phyloP scores from a whole-genome alignment of 2,888 invertebrate genomes.

The Galerucella pusilla region DNA sequence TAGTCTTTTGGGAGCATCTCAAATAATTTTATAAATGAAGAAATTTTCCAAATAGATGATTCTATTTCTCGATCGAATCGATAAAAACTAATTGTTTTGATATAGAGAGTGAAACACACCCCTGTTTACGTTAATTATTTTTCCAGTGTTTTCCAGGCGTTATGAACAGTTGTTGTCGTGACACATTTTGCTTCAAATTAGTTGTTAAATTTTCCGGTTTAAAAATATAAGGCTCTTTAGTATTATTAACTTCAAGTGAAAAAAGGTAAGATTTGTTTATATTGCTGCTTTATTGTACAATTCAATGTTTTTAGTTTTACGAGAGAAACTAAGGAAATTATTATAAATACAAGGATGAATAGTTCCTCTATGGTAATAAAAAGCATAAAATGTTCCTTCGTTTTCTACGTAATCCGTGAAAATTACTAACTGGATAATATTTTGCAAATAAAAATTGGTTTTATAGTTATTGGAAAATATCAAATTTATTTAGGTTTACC shows the following conservation, averaged over 20 bases:
- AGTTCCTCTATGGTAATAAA: too few species aligned
- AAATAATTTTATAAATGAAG: slow-evolving; percentile 12
- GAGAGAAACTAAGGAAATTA: too few species aligned
- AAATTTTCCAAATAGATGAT: slow-evolving; percentile 10
- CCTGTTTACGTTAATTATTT: slow-evolving; percentile 34
- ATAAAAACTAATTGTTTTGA: slow-evolving; percentile 34
- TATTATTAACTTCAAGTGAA: background rate
- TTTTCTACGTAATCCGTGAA: too few species aligned
- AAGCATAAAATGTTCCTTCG: too few species aligned
- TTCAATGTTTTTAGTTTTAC: too few species aligned
- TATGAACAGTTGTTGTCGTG: slow-evolving; percentile 20
- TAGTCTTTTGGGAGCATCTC: background rate
- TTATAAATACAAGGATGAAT: too few species aligned
- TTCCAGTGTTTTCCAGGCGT: slow-evolving; percentile 16
- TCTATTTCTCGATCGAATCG: slow-evolving; percentile 25
- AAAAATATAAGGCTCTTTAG: background rate
- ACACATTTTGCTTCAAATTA: background rate
- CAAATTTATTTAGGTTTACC: slow-evolving; percentile 62
- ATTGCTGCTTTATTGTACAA: too few species aligned
- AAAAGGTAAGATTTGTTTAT: background rate
- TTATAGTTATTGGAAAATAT: background rate
- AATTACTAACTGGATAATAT: too few species aligned
- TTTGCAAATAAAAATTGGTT: too few species aligned
- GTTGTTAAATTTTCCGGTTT: background rate
- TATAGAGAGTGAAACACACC: slow-evolving; percentile 25